Evolutionary conservation across 2,797 vertebrate genomes (phyloP), one percentile per base, ranked within the genome.

Genomic region (Coilia nasus): DNA sequence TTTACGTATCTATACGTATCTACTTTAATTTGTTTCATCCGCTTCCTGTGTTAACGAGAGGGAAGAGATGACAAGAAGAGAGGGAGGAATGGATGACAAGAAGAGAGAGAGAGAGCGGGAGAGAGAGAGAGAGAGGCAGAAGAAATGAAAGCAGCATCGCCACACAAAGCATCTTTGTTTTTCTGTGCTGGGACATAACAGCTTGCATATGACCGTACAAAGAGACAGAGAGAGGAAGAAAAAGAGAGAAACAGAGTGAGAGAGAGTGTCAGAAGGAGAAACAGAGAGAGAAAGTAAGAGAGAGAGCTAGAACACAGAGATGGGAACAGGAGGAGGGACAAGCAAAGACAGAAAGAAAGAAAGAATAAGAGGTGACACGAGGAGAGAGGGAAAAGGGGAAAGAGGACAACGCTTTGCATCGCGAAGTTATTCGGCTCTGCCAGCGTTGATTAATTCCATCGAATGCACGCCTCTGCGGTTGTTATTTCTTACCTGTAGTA

Each of bases 81-180:
- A 19, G 3, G 46, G 46, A 54, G 50, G 2, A 41, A 9, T 7
- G 9, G 3, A 54, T 9, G 50, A 9, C 2, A 9, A 59, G 21
- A 19, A 28, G 7, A 67, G 10, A 25, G 23, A 67, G 11, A 67
- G 23, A 25, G 23, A 67, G 62, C 11, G 23, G 14, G 59, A 21
- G 15, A 83, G 28, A 83, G 67, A 3, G 64, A 84, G 35, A 59
- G 83, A 78, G 80, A 84, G 41, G 47, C 23, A 59, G 57, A 59
- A 1, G n/a, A 6, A 59, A n/a, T n/a, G 59, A 60, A n/a, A 67
- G 62, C 23, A 54, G 50, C 71, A 82, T 59, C 57, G 17, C 25
- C 64, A 84, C 67, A 95, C 94, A 96, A 94, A 94, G 93, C 91
- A 92, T 93, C 94, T 94, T 94, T 96, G 94, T 96, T 87, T 94